Base-by-base conservation (phyloP, 2,888 invertebrate genomes). In the Alsophila aescularia region DNA sequence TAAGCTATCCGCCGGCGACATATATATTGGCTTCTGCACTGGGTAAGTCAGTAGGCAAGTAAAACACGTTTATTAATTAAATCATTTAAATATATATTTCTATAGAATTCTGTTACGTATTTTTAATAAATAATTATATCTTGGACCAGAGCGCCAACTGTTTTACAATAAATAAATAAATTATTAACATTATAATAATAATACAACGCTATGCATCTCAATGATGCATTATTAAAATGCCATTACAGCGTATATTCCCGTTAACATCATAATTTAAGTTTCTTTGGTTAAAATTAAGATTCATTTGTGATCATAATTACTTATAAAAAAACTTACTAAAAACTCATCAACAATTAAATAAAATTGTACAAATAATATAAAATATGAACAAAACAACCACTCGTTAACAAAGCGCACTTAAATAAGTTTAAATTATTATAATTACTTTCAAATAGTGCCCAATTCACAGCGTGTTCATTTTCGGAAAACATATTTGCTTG, bases 31-130 rank as follows among this genome's bases (percentile, higher is more conserved):
- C n/a, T n/a, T n/a, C 3, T 21, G 21, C 21, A 21, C 6, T 21
- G 21, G 21, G 6, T 5, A n/a, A n/a, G n/a, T n/a, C n/a, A n/a
- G n/a, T 29, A 29, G 29, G 6, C 1, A 73, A 77, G 76, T 77
- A 68, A 80, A 80, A 80, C 75, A 69, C 35, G 10, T 49, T 24
- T 39, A 77, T 79, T 83, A 81, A 83, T 85, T 83, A 83, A 82
- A 77, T 85, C 80, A 58, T 85, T 83, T 85, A 83, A 86, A 86
- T 86, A 87, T 86, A 87, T 86, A 86, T 81, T 81, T 85, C 79
- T 85, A 81, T 85, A 86, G 71, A 85, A 86, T 81, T 85, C 80
- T 87, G 85, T 85, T 85, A 84, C 78, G 78, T 83, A 83, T 80
- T 73, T 79, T 71, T 82, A 84, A 56, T 60, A 58, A 83, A 76